These are phyloP conservation scores for Pseudoatta argentina DNA, from an alignment of 1,140 invertebrate genomes.

Conservation along the genomic window DNA sequence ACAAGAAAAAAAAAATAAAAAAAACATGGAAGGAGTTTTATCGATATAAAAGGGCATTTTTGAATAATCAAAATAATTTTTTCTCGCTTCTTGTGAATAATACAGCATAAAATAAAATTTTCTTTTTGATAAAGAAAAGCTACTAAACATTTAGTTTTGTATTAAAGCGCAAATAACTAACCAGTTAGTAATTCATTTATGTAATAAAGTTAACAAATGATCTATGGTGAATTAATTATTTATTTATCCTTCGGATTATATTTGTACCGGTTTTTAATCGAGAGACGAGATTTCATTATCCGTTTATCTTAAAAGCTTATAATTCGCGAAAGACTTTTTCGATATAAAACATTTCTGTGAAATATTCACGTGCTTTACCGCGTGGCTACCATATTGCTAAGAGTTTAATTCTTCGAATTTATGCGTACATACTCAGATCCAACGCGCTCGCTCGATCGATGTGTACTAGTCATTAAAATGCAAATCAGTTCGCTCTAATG, in stretches of 20 bases:
- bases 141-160: background rate
- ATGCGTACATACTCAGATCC: slow-evolving; percentile 13
- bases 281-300: background rate
- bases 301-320: background rate
- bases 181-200: background rate
- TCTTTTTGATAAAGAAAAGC: background rate
- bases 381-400: background rate
- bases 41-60: background rate
- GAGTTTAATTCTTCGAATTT: slow-evolving; percentile 9
- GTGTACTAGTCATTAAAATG: slow-evolving; percentile 33
- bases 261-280: background rate
- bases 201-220: background rate
- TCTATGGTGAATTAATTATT: background rate
- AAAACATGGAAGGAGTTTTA: background rate
- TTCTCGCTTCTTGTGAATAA: background rate
- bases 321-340: background rate
- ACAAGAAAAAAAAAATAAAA: background rate
- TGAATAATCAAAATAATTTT: slow-evolving; percentile 17
- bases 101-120: background rate
- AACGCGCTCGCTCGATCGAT: slow-evolving; percentile 42
- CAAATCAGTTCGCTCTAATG: slow-evolving; percentile 31
- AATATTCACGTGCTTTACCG: background rate
- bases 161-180: background rate
- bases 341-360: background rate
- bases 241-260: background rate